Evolutionary conservation across 2,113 vertebrate species (phyloP).

Genomic region (Pterophyllum scalare): DNA sequence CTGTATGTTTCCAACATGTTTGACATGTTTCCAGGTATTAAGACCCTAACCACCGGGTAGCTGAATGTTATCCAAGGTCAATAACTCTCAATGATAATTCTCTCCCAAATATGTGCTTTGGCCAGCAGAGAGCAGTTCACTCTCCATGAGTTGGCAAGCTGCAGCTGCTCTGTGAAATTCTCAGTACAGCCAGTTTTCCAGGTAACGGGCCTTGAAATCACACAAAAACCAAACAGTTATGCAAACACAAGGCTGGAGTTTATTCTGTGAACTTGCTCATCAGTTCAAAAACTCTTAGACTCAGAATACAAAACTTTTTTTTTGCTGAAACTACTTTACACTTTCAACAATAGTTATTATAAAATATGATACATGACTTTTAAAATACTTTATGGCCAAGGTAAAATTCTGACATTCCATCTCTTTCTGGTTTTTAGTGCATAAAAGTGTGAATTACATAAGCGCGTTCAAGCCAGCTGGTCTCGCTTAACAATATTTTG

Average conservation of each 20-base stretch:
- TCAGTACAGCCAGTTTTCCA: conserved; percentile 27
- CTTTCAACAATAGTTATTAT: not conserved
- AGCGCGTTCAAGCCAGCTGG: not conserved
- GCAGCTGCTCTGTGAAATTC: conserved; percentile 28
- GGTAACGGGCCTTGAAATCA: conserved; percentile 33
- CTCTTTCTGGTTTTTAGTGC: not conserved
- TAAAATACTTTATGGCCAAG: not conserved
- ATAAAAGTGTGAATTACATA: not conserved
- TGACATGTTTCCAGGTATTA: conserved; percentile 45
- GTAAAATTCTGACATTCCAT: not conserved
- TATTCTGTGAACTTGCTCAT: not conserved
- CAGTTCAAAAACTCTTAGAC: not conserved
- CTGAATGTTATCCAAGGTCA: conserved; percentile 69
- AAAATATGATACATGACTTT: not conserved
- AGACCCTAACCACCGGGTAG: conserved; percentile 28
- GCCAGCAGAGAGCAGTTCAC: conserved; percentile 42
- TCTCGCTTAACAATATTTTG: conserved; percentile 68
- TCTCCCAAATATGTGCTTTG: conserved; percentile 61
- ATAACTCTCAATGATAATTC: conserved; percentile 63
- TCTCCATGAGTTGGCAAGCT: conserved; percentile 56
- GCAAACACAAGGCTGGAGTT: not conserved
- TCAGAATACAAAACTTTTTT: not conserved
- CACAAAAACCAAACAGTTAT: conserved; percentile 8
- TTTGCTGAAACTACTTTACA: not conserved
- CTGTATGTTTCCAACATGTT: conserved; percentile 1